Evolutionary conservation across 2,888 invertebrate species (phyloP).

Genomic region (Pseudococcus viburni): DNA sequence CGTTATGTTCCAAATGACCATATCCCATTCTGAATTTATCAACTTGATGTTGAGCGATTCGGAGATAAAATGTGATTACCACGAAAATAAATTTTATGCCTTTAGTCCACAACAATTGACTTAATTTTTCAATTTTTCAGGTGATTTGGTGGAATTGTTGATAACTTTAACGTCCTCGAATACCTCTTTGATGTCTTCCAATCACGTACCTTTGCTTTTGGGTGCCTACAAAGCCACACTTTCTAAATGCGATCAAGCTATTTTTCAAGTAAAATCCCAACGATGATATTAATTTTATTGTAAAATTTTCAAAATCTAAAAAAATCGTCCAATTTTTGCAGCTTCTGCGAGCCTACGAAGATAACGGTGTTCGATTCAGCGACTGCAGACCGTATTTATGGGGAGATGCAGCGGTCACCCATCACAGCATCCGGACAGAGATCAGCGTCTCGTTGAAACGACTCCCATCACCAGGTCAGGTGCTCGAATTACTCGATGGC

Average conservation of each 20-base stretch:
- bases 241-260: conserved; percentile 79
- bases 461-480: conserved; percentile 67
- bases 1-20: conserved; percentile 57
- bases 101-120: neutral
- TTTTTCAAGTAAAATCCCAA: conserved; percentile 72
- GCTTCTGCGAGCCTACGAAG: conserved; percentile 80
- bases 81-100: neutral
- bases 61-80: conserved; percentile 70
- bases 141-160: conserved; percentile 78
- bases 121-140: conserved; percentile 70
- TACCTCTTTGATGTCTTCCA: conserved; percentile 77
- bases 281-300: no score
- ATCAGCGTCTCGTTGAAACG: conserved; percentile 69
- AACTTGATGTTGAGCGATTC: conserved; percentile 77
- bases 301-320: no score
- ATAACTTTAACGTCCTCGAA: conserved; percentile 77
- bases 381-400: conserved; percentile 86
- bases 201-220: conserved; percentile 83
- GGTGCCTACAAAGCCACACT: conserved; percentile 85
- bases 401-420: conserved; percentile 85
- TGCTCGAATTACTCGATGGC: conserved; percentile 64
- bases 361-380: conserved; percentile 77
- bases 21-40: conserved; percentile 81
- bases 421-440: conserved; percentile 77
- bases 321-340: conserved; percentile 71